Base-by-base conservation (phyloP, 1,140 invertebrate genomes). In the Sinonovacula constricta region DNA sequence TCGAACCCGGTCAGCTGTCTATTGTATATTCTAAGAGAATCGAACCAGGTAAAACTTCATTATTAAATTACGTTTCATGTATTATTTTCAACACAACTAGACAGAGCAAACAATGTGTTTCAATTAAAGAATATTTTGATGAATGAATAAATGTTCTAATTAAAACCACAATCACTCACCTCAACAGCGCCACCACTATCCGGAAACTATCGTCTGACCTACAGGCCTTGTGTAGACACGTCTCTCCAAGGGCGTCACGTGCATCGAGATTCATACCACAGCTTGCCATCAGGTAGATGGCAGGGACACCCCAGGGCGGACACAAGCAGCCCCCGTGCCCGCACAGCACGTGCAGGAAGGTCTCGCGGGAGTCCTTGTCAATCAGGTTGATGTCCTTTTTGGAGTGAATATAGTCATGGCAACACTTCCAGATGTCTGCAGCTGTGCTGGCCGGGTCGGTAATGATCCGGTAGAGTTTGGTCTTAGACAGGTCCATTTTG, bases 171-270 rank as follows among this genome's bases (percentile, higher is more conserved):
- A 10, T 7, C 4, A 2, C 18, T 60, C 68, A 80, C 79, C 79
- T 74, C 62, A 80, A 62, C 2, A 80, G 70, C 0, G 79, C 79
- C 5, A 74, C 70, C 5, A 80, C 30, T 22, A 80, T 49, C 1
- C 79, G 65, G 53, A 49, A 74, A 10, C 68, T 51, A 10, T 57
- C 70, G 3, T 54, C n/a, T 3, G 54, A 60, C 14, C 70, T 30
- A 5, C 57, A 36, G 1, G 68, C 79, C 24, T 74, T 68, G 33
- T 80, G 79, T 18, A 80, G 65, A 57, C 79, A 80, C n/a, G 79
- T 80, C 7, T 80, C 68, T 10, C 79, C 79, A 18, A 36, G n/a
- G n/a, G n/a, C 15, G 57, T 80, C 79, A 22, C 62, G 53, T 49
- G 66, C 65, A 54, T 80, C 71, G 4, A 80, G 24, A 30, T 80